Evolutionary conservation across 23 tunicate species (phyloP).

Genomic region (Corella eumyota): DNA sequence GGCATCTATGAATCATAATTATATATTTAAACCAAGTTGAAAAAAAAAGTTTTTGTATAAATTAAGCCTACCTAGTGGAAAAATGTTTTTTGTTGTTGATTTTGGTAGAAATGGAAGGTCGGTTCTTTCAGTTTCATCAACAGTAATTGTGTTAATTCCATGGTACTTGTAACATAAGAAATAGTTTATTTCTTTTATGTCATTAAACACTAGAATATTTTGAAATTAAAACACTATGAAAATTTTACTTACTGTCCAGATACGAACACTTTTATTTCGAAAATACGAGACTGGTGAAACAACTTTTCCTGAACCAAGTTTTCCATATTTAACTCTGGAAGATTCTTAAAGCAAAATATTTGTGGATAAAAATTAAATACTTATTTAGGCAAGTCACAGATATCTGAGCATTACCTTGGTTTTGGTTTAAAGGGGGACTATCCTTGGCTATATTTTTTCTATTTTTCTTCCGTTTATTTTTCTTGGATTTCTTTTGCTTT

Average conservation of each 20-base stretch:
- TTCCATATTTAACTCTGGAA: conserved; percentile 50
- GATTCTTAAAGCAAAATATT: background rate
- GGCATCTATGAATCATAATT: no score
- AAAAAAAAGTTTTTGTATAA: no score
- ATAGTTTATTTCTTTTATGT: background rate
- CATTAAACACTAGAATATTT: background rate
- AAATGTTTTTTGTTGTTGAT: no score
- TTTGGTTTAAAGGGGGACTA: background rate
- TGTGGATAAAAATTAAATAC: background rate
- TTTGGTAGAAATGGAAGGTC: conserved; percentile 2
- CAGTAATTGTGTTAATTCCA: conserved; percentile 40
- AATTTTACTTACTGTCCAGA: conserved; percentile 52
- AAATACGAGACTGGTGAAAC: conserved; percentile 49
- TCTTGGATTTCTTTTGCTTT: conserved; percentile 10
- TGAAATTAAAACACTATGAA: background rate
- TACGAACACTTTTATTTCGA: conserved; percentile 36
- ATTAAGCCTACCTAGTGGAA: no score
- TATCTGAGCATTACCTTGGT: no score
- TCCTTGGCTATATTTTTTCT: background rate
- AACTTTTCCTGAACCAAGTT: conserved; percentile 34
- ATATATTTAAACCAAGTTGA: no score
- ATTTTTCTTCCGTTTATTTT: background rate
- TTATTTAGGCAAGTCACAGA: no score
- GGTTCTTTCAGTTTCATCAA: conserved; percentile 44
- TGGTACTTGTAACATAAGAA: conserved; percentile 25